phyloP scores from a whole-genome alignment of 2,888 invertebrate genomes.

The Agonopterix heracliana region DNA sequence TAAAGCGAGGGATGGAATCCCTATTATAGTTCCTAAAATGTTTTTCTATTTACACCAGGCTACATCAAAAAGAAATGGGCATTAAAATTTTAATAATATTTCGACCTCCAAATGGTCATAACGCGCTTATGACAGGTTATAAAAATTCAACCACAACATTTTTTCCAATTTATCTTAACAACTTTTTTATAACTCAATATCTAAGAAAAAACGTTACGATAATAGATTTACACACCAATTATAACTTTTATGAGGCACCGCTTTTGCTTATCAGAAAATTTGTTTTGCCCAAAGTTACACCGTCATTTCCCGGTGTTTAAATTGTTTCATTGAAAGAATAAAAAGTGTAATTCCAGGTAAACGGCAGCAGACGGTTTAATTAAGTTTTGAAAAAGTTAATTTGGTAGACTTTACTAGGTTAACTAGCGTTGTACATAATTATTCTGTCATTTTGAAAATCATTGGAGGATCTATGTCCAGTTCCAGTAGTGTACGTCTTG shows the following conservation, averaged over 20 bases:
- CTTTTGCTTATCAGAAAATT: conserved; percentile 32
- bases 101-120: conserved; percentile 64
- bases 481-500: no score
- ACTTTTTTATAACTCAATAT: conserved; percentile 32
- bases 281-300: conserved; percentile 19
- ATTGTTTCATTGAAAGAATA: background rate
- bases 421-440: no score
- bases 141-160: conserved; percentile 56
- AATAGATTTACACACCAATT: conserved; percentile 64
- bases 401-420: no score
- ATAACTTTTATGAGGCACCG: conserved; percentile 41
- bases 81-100: conserved; percentile 57
- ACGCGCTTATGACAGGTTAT: conserved; percentile 63
- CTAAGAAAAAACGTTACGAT: conserved; percentile 40
- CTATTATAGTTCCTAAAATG: no score
- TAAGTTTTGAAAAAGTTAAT: no score
- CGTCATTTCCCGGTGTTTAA: conserved; percentile 14
- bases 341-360: background rate
- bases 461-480: no score
- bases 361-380: no score
- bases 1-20: no score
- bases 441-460: no score
- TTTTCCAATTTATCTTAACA: conserved; percentile 71
- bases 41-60: no score
- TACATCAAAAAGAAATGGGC: conserved; percentile 29